phyloP scores from a whole-genome alignment of 2,888 invertebrate genomes.

The Stegana nigrithorax region DNA sequence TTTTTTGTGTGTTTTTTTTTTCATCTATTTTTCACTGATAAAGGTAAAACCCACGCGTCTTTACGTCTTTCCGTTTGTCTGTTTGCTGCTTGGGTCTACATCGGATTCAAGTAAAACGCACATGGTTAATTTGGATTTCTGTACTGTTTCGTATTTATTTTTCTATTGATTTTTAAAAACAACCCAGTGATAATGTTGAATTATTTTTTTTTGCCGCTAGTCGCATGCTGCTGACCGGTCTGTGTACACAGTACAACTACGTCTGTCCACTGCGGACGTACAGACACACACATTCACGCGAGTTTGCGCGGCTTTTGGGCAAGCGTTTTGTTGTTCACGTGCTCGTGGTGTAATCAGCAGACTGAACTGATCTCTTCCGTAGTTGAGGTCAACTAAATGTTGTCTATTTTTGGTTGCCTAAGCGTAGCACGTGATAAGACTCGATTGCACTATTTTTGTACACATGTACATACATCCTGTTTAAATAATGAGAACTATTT shows the following conservation, averaged over 20 bases:
- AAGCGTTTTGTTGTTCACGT: background rate
- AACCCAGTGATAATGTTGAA: background rate
- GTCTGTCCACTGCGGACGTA: background rate
- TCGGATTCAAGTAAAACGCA: too few relatives aligned
- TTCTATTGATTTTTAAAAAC: slow-evolving; percentile 5
- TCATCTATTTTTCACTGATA: too few relatives aligned
- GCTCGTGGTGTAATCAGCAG: too few relatives aligned
- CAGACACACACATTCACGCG: background rate
- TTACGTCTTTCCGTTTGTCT: background rate
- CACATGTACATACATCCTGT: slow-evolving; percentile 2
- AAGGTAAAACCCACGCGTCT: too few relatives aligned
- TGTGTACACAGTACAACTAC: background rate
- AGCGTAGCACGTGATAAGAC: too few relatives aligned
- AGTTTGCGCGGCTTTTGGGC: background rate
- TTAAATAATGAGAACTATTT: background rate
- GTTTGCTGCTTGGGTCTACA: background rate
- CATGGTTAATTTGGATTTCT: background rate
- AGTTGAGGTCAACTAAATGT: too few relatives aligned
- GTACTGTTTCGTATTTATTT: background rate
- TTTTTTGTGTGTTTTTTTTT: too few relatives aligned
- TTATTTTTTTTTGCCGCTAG: background rate
- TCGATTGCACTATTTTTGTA: too few relatives aligned
- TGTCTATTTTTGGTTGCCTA: too few relatives aligned
- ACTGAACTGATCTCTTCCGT: too few relatives aligned
- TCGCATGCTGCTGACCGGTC: background rate